Base-by-base conservation (phyloP, 2,797 vertebrate genomes). In the Borostomias antarcticus region DNA sequence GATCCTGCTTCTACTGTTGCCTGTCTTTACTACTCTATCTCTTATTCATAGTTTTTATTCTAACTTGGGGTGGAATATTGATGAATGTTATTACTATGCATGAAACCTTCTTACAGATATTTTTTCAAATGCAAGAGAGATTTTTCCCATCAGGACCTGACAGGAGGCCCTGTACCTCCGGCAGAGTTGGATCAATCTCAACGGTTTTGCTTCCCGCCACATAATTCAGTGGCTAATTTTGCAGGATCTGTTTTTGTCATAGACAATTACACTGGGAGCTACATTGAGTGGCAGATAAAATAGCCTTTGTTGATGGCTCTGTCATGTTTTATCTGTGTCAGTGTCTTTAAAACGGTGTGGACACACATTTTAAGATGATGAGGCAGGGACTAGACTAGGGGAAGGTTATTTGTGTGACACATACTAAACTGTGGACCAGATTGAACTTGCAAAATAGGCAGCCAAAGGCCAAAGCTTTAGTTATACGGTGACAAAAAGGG, bases 231-330 rank as follows among this genome's bases (percentile, higher is more conserved):
- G 85, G 82, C 85, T 92, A 92, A 93, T 93, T 93, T 89, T 90
- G 83, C 89, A 89, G 89, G 91, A 93, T 93, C 89, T 91, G 90
- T 92, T 93, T 93, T 92, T 91, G 90, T 93, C 90, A 89, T 87
- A 85, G 89, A 91, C 90, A 92, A 93, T 93, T 93, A 93, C 84
- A 88, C 85, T 64, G 64, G 83, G 81, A 79, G 86, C 82, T 79
- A 83, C 83, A 83, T 74, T 93, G 92, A 93, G 84, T 92, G 92
- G 89, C 91, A 92, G 90, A 90, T 87, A 91, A 91, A 93, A 92
- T 91, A 90, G 91, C 88, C 89, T 91, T 91, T 92, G 91, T 93
- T 93, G 92, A 93, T 92, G 88, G 90, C 84, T 85, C 88, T 90
- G 92, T 91, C 92, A 92, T 91, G 91, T 93, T 93, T 90, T 85